These are phyloP conservation scores for Heliconius cydno DNA, from an alignment of 2,888 invertebrate species.

Conservation along the genomic window DNA sequence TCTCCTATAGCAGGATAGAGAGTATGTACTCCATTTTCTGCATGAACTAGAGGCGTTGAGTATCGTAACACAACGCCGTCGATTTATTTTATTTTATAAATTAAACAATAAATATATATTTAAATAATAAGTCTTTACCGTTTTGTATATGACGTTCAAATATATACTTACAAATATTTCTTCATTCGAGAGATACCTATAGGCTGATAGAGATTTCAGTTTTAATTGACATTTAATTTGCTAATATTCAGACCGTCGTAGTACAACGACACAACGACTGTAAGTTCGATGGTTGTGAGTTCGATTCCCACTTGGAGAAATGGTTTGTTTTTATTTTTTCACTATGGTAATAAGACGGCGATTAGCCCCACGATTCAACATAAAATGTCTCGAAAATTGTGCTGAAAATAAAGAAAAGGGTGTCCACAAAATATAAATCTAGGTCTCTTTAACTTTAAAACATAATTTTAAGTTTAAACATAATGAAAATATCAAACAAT, in stretches of 20 bases:
- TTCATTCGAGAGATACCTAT: background rate
- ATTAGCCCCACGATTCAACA: too few relatives aligned
- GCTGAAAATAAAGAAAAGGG: too few relatives aligned
- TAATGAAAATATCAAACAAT: conserved; percentile 15
- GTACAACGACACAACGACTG: too few relatives aligned
- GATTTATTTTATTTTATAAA: background rate
- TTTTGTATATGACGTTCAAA: background rate
- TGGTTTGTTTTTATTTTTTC: too few relatives aligned
- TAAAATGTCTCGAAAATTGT: too few relatives aligned
- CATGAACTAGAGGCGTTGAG: background rate
- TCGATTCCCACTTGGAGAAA: too few relatives aligned
- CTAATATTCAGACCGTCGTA: background rate
- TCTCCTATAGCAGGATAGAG: background rate
- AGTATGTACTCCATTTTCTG: background rate
- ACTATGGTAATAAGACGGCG: too few relatives aligned
- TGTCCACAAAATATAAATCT: too few relatives aligned
- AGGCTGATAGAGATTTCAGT: conserved; percentile 10
- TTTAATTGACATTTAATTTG: conserved; percentile 4
- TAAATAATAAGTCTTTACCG: background rate
- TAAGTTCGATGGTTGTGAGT: too few relatives aligned
- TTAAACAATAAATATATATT: too few relatives aligned
- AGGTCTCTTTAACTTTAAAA: too few relatives aligned
- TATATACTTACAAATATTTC: background rate
- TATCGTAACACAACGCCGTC: background rate
- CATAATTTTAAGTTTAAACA: background rate